Percentiles rank a stretch among this genome's conserved stretches.
phyloP scores from a whole-genome alignment of 2,797 vertebrate species.

The Carapus acus region DNA sequence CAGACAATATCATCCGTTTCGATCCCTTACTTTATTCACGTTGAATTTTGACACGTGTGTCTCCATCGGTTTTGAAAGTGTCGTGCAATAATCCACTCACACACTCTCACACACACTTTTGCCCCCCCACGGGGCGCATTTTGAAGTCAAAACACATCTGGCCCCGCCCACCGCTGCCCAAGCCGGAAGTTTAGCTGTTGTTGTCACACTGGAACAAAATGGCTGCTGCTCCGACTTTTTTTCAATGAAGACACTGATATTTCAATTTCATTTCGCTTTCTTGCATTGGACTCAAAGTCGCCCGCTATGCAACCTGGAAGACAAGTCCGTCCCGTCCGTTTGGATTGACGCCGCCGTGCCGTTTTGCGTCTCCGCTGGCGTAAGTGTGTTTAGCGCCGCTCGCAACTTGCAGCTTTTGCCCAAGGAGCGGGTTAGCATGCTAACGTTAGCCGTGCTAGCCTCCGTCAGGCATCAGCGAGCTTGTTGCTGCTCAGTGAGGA shows the following conservation, averaged over 20 bases:
- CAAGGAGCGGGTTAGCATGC: constrained; percentile 60
- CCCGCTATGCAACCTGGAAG: constrained; percentile 69
- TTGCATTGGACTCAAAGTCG: constrained; percentile 58
- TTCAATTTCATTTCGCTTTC: constrained; percentile 65
- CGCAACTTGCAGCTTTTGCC: constrained; percentile 60
- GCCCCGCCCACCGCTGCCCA: constrained; percentile 62
- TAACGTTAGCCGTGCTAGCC: constrained; percentile 61
- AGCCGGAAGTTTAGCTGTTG: constrained; percentile 81
- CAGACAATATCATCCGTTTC: too few relatives aligned
- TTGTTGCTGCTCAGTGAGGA: constrained; percentile 56
- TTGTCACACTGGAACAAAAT: constrained; percentile 84
- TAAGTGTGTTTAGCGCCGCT: constrained; percentile 43
- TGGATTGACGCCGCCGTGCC: constrained; percentile 24
- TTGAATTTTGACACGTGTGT: too few relatives aligned
- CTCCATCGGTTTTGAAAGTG: too few relatives aligned
- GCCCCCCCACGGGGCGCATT: too few relatives aligned
- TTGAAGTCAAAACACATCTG: not conserved
- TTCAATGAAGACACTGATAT: constrained; percentile 77
- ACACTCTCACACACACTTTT: too few relatives aligned
- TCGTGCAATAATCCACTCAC: too few relatives aligned
- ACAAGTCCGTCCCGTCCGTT: constrained; percentile 58
- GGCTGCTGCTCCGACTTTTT: constrained; percentile 78
- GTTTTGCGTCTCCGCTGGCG: constrained; percentile 24
- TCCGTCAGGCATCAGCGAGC: constrained; percentile 59
- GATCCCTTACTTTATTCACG: too few relatives aligned